phyloP scores from a whole-genome alignment of 2,888 invertebrate genomes.

The Glaucopsyche alexis region DNA sequence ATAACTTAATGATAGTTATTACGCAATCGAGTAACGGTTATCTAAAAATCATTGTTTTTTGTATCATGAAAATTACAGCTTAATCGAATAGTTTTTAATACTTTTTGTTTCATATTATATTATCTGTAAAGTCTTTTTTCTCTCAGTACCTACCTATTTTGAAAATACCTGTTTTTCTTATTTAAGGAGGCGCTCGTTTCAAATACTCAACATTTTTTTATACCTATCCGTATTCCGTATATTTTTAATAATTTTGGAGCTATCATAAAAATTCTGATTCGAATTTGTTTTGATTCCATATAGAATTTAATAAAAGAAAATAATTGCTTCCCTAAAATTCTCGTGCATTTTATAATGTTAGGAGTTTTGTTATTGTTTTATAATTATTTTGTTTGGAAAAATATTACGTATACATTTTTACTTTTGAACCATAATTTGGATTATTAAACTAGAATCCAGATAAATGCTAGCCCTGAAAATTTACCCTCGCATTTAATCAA shows the following conservation, averaged over 20 bases:
- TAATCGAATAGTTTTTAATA: no score
- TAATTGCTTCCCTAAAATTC: not conserved
- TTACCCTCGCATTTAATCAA: slow-evolving; percentile 8
- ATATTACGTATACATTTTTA: not conserved
- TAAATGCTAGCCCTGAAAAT: no score
- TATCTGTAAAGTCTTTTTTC: no score
- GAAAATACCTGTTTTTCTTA: no score
- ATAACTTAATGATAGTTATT: slow-evolving; percentile 23
- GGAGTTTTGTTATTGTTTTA: not conserved
- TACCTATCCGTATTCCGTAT: no score
- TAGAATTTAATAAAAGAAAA: not conserved
- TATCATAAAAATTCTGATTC: not conserved
- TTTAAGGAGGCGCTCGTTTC: not conserved
- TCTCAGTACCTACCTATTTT: no score
- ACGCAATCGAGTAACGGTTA: not conserved
- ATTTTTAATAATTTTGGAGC: not conserved
- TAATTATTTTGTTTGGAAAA: not conserved
- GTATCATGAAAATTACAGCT: not conserved
- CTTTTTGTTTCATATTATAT: no score
- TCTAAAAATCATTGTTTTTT: not conserved
- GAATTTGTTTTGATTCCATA: not conserved
- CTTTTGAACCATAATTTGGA: not conserved
- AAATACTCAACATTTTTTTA: not conserved
- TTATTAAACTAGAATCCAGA: not conserved
- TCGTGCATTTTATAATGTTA: not conserved